These are phyloP conservation scores for Pangasius djambal DNA, from an alignment of 2,797 vertebrate genomes.

Conservation along the genomic window DNA sequence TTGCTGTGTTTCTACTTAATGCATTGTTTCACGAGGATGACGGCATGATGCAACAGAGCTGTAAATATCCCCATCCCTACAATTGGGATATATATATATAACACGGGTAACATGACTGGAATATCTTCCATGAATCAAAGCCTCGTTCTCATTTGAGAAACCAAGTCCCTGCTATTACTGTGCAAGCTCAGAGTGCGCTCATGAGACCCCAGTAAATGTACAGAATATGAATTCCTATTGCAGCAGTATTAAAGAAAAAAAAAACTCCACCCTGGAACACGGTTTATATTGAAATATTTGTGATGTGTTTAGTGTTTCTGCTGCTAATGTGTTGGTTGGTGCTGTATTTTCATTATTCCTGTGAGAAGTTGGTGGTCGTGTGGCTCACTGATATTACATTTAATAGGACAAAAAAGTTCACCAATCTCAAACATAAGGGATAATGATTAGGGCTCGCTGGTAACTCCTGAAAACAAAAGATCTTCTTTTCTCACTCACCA, in stretches of 20 bases:
- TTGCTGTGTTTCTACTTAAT: neutral
- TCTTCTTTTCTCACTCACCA: neutral
- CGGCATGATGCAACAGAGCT: slow-evolving; percentile 11
- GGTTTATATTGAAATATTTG: neutral
- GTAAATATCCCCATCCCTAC: slow-evolving; percentile 2
- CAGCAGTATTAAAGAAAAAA: slow-evolving; percentile 2
- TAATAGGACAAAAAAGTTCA: neutral
- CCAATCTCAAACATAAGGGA: neutral
- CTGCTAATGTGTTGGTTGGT: neutral
- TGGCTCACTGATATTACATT: neutral
- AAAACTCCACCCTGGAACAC: neutral
- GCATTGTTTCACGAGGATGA: neutral
- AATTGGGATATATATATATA: slow-evolving; percentile 9
- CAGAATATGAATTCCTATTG: neutral
- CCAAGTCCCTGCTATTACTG: neutral
- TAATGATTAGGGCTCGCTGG: neutral
- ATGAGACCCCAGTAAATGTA: neutral
- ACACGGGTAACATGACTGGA: neutral
- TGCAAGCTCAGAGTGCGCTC: neutral
- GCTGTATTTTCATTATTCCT: neutral
- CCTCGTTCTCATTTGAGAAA: neutral
- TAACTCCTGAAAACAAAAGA: neutral
- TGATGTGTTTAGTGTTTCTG: neutral
- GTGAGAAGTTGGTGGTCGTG: neutral
- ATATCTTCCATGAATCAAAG: slow-evolving; percentile 11